These are phyloP conservation scores for Mamestra configurata DNA, from an alignment of 1,140 invertebrate genomes.

Conservation along the genomic window DNA sequence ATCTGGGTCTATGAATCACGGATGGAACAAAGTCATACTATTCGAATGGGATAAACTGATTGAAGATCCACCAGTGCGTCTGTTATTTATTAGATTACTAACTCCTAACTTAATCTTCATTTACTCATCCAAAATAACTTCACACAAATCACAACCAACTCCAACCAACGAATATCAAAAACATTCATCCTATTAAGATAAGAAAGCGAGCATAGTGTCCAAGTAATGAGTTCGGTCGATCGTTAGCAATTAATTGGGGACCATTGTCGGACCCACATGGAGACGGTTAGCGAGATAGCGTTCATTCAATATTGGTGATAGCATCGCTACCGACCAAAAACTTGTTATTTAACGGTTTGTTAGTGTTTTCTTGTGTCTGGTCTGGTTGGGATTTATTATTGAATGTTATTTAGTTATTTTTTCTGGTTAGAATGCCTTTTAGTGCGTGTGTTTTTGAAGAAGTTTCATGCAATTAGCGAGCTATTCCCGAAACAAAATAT, in stretches of 20 bases:
- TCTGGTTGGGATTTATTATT: background rate
- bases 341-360: background rate
- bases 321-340: constrained; percentile 7
- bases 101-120: background rate
- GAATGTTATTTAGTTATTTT: no score
- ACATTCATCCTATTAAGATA: constrained; percentile 36
- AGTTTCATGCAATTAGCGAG: no score
- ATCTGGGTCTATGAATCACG: background rate
- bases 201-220: constrained; percentile 32
- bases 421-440: no score
- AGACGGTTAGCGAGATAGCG: constrained; percentile 1
- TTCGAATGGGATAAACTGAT: no score
- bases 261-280: constrained; percentile 30
- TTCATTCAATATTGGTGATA: constrained; percentile 9
- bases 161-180: constrained; percentile 11
- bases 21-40: background rate
- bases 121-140: background rate
- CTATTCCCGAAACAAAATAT: no score
- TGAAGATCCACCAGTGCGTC: no score
- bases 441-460: no score
- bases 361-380: background rate
- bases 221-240: constrained; percentile 50
- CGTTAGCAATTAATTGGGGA: constrained; percentile 52
- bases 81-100: no score
- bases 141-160: background rate